Evolutionary conservation across 1,140 invertebrate species (phyloP).

Genomic region (Saccostrea echinata): DNA sequence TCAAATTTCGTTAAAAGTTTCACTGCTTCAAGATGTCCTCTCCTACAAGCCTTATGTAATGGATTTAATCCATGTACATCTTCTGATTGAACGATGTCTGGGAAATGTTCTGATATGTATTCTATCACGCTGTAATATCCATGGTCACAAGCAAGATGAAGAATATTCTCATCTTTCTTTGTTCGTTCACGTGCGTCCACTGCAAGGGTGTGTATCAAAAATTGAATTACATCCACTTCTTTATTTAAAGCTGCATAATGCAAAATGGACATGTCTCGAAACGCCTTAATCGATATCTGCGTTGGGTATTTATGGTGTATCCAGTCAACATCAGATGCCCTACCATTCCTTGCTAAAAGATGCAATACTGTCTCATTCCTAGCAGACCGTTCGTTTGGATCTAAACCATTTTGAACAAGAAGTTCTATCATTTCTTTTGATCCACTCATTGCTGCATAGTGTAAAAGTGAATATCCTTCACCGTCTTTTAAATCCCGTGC

Average conservation of each 20-base stretch:
- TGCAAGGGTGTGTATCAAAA: background rate
- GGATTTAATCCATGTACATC: background rate
- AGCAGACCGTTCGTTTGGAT: background rate
- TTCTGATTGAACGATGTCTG: background rate
- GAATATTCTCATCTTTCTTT: background rate
- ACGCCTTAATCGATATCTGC: background rate
- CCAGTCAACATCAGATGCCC: background rate
- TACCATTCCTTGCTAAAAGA: background rate
- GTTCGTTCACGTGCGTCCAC: background rate
- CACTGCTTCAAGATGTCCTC: background rate
- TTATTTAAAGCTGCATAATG: background rate
- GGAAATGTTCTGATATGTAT: background rate
- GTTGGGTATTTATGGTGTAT: background rate
- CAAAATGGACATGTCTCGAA: background rate
- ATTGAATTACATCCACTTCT: background rate
- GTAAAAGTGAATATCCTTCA: background rate
- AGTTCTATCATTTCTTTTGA: background rate
- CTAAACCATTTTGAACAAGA: background rate
- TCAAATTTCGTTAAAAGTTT: background rate
- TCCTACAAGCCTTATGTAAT: background rate
- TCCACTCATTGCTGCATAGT: background rate
- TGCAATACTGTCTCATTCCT: background rate
- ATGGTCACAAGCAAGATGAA: background rate
- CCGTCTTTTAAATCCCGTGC: background rate
- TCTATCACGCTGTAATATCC: background rate